These are phyloP conservation scores for Pleuronectes platessa DNA, from an alignment of 2,113 vertebrate genomes.

Conservation along the genomic window DNA sequence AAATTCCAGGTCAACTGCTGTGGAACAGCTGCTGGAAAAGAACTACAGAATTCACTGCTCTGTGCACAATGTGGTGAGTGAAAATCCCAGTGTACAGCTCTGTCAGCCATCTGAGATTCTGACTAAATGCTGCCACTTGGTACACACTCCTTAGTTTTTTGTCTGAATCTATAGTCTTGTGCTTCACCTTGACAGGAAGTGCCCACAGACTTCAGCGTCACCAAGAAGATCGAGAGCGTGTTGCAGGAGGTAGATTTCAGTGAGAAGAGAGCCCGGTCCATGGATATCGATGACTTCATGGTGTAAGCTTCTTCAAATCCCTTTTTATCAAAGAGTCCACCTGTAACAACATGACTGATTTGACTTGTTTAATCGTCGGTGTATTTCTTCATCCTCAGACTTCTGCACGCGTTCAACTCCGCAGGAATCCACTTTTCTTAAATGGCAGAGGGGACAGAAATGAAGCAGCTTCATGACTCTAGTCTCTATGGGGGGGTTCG, in stretches of 20 bases:
- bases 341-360: neutral
- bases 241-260: slow-evolving; percentile 87
- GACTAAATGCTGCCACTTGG: neutral
- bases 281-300: slow-evolving; percentile 99
- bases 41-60: slow-evolving; percentile 98
- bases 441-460: slow-evolving; percentile 8
- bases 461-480: neutral
- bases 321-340: neutral
- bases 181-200: slow-evolving; percentile 82
- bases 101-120: no score
- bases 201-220: slow-evolving; percentile 91
- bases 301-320: slow-evolving; percentile 79
- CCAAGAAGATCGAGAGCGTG: slow-evolving; percentile 89
- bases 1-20: slow-evolving; percentile 87
- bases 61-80: slow-evolving; percentile 89
- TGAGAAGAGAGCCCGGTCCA: slow-evolving; percentile 92
- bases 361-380: neutral
- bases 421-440: slow-evolving; percentile 97
- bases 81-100: neutral
- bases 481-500: neutral
- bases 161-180: neutral
- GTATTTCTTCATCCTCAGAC: slow-evolving; percentile 77
- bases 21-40: slow-evolving; percentile 94
- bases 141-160: neutral
- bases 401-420: slow-evolving; percentile 95